Base-by-base conservation (phyloP, 2,797 vertebrate species). In the Lophius americanus region DNA sequence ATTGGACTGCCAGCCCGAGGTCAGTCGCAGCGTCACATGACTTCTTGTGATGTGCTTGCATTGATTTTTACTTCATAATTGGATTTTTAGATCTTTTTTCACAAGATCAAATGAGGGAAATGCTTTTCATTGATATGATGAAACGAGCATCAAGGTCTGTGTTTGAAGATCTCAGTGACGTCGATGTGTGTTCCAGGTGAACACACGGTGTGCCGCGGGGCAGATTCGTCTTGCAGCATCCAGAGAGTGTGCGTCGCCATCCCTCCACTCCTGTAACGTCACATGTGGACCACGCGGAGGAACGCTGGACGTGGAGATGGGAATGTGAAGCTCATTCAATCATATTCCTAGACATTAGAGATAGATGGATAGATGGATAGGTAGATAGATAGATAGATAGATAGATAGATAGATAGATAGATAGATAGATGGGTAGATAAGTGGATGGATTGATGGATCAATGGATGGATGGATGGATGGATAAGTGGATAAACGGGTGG, bases 1-100 rank as follows among this genome's bases (percentile, higher is more conserved):
- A 37, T 77, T 94, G 70, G 96, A 97, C 79, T 98, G 98, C 76
- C 93, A 88, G 13, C 95, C 95, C 51, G 96, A 97, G 95, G 97
- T 96, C 66, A 90, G 84, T 65, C 2, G 10, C 54, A 59, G 38
- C 33, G 9, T 9, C 14, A 10, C 23, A 23, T 23, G 23, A 23
- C 52, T 37, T 6, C 6, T 53, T 67, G 36, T 33, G 6, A 62
- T 10, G 3, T 37, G 2, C 38, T 42, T 36, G n/a, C 36, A 4
- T 32, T 35, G 23, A 9, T 63, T 70, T 63, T 63, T 4, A 37
- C 6, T 10, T 35, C 36, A 10, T 23, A 9, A 33, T 56, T 39
- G 0, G 0, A 13, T 47, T 42, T 11, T 61, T 23, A 23, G 23
- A 23, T 23, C 23, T 46, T 12, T 53, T 65, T 54, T 6, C 6